These are phyloP conservation scores for Sapajus apella DNA, from an alignment of 2,113 vertebrate genomes.

Conservation along the genomic window DNA sequence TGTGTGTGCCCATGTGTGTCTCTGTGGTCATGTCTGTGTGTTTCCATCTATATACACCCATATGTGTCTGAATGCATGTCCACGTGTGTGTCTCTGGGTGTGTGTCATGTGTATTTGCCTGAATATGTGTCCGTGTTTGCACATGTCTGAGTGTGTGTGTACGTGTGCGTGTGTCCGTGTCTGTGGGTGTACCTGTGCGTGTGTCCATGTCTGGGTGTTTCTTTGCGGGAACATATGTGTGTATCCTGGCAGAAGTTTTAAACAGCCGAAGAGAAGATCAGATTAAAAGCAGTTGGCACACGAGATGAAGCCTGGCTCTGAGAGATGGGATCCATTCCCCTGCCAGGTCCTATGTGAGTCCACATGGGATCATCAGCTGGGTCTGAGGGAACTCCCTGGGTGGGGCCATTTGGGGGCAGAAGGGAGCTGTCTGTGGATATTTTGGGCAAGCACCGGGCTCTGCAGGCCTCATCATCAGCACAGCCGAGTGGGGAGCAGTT, in stretches of 20 bases:
- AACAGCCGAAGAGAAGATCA: neutral
- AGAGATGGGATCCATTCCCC: neutral
- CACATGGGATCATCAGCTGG: neutral
- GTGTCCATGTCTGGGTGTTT: neutral
- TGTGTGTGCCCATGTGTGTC: neutral
- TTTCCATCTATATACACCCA: neutral
- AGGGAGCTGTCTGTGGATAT: neutral
- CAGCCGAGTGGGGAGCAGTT: neutral
- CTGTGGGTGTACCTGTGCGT: neutral
- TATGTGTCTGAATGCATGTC: neutral
- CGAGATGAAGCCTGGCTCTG: accelerated
- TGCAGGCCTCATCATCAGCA: neutral
- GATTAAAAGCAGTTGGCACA: neutral
- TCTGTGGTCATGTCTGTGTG: neutral
- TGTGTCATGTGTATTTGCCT: neutral
- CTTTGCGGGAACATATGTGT: too few species aligned
- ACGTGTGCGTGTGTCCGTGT: accelerated
- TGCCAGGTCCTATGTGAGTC: accelerated
- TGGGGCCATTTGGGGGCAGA: too few species aligned
- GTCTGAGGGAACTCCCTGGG: neutral
- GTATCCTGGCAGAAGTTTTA: neutral
- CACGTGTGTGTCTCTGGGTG: neutral
- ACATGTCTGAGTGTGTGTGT: neutral
- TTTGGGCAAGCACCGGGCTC: neutral
- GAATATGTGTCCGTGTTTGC: neutral